Evolutionary conservation across 2,888 invertebrate genomes (phyloP), one percentile per base, ranked within the genome.

Genomic region (Graphium colonna): DNA sequence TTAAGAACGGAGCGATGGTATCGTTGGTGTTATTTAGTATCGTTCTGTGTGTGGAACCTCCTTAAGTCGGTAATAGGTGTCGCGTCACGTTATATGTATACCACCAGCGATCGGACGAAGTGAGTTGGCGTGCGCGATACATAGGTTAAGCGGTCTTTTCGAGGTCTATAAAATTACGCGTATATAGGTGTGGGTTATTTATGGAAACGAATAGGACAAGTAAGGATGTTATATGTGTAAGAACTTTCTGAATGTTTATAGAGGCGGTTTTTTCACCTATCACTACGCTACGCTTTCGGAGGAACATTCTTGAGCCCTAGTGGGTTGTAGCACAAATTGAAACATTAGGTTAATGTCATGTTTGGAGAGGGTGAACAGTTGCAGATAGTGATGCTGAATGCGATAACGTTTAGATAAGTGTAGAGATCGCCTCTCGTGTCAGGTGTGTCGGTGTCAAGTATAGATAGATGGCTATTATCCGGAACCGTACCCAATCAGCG

Each of bases 131-230:
- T 59, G 75, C 73, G 75, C 72, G 72, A 75, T 63, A 63, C 65
- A 67, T 80, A 77, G 82, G 73, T 75, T 82, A 82, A 69, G 72
- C 65, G 76, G 73, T 80, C 79, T 79, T 76, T 62, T 69, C 70
- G 77, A 74, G 79, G 72, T 75, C 75, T 70, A 68, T 74, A 72
- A 75, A 66, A 73, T 77, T 78, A 79, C 77, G 74, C 77, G 72
- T 79, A 75, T 79, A 75, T 87, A 83, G 84, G 86, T 85, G 82
- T 86, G 84, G 87, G 84, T 81, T 82, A 82, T 83, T 81, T 82
- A 84, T 84, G 79, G 76, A 81, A 80, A 83, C 71, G 81, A 77
- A 77, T 85, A 79, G 80, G 69, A 68, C 78, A 73, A 59, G 66
- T 80, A 79, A 79, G 77, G 65, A 77, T 77, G 79, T 81, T 82